Base-by-base conservation (phyloP, 2,888 invertebrate genomes). In the Platerodrilus igneus region DNA sequence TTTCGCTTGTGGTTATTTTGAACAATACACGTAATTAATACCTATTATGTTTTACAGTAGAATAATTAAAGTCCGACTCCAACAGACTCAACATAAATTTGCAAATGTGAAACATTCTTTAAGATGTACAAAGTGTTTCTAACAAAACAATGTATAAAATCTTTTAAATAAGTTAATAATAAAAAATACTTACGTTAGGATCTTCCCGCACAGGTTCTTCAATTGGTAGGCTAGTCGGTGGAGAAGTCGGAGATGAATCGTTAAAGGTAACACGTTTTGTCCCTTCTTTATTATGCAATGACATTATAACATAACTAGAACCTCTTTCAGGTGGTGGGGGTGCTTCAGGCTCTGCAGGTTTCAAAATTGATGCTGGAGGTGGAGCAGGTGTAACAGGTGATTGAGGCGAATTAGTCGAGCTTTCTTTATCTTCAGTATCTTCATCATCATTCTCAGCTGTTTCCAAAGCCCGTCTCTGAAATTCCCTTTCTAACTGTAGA, bases 401-500 rank as follows among this genome's bases (percentile, higher is more conserved):
- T 32, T 38, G 44, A 2, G 52, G 61, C 49, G 64, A 54, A 36
- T 44, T 60, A 50, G 63, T 53, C 35, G 65, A 59, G 49, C 64
- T 66, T 49, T 67, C 67, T 63, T 80, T 72, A 63, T 81, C 73
- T 58, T 75, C 73, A 45, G 80, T 83, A 32, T 84, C 84, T 36
- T 82, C 83, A 53, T 78, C 84, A 54, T 79, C 83, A 47, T 78
- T 78, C 50, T 75, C 79, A 39, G 76, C 78, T 18, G 77, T 76
- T 68, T 91, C 89, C 60, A 86, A 83, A 2, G 92, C 93, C 29
- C 95, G 75, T 31, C 90, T 77, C 63, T 95, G 93, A 66, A 96
- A 96, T 68, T 96, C 95, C 43, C 88, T 76, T 63, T 96, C 95
- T n/a, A 95, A 72, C 49, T 86, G 83, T 37, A 96, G 71, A n/a